Evolutionary conservation across 2,113 vertebrate genomes (phyloP).

Genomic region (Mystacornis crossleyi): DNA sequence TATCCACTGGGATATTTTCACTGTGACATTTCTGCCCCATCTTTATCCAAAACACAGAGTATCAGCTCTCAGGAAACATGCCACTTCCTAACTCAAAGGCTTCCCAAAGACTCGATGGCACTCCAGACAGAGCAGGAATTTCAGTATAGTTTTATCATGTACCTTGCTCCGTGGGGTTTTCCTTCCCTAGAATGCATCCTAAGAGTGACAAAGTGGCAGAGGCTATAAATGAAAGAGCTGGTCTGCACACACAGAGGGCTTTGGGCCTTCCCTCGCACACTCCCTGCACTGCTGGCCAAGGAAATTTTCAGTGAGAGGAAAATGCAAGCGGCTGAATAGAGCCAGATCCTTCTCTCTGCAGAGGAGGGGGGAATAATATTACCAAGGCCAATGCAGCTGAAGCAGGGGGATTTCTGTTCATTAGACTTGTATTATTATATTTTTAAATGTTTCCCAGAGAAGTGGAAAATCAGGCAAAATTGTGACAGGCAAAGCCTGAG

Average conservation of each 20-base stretch:
- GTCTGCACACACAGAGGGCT: neutral
- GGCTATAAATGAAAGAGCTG: neutral
- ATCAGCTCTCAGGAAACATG: neutral
- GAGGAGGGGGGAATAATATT: neutral
- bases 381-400: neutral
- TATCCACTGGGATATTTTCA: neutral
- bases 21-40: neutral
- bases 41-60: neutral
- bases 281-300: neutral
- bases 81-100: neutral
- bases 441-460: neutral
- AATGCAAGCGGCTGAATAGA: neutral
- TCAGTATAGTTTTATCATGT: neutral
- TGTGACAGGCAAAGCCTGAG: neutral
- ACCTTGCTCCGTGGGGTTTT: neutral
- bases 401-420: neutral
- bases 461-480: neutral
- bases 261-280: neutral
- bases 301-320: neutral
- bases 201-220: neutral
- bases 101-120: neutral
- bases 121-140: slow-evolving; percentile 4
- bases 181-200: neutral
- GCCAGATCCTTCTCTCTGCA: neutral
- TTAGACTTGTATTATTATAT: neutral